These are phyloP conservation scores for Patella depressa DNA, from an alignment of 2,888 invertebrate genomes.

Conservation along the genomic window DNA sequence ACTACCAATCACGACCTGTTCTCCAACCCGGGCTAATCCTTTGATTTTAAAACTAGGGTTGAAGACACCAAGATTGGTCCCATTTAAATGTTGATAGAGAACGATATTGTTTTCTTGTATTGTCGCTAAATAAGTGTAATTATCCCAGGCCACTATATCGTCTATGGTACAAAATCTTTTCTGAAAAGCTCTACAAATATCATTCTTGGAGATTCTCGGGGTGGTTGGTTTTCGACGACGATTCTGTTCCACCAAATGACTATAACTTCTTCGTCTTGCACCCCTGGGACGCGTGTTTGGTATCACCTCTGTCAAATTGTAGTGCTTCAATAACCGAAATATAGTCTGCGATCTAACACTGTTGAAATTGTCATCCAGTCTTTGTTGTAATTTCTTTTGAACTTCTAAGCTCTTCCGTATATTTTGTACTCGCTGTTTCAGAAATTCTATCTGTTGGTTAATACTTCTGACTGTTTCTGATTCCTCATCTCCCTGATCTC, in stretches of 20 bases:
- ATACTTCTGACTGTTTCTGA: background rate
- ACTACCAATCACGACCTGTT: background rate
- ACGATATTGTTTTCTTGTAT: background rate
- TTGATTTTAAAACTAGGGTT: background rate
- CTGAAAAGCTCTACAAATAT: background rate
- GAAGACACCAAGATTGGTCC: background rate
- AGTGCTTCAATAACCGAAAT: background rate
- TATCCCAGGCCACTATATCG: background rate
- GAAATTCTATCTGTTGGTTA: background rate
- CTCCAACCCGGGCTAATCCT: background rate
- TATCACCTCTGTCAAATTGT: background rate
- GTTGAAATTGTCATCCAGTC: too few species aligned
- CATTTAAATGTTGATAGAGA: background rate
- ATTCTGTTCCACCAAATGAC: background rate
- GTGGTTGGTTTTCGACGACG: background rate
- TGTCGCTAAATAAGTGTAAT: background rate
- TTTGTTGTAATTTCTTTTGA: too few species aligned
- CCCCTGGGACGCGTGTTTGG: background rate
- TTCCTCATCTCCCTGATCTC: background rate
- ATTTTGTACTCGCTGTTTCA: background rate
- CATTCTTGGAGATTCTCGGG: background rate
- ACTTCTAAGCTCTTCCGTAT: too few species aligned
- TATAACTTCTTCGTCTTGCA: background rate
- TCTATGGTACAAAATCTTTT: background rate
- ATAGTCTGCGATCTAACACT: background rate